Base-by-base conservation (phyloP, 2,888 invertebrate genomes). In the Xestia sexstrigata region DNA sequence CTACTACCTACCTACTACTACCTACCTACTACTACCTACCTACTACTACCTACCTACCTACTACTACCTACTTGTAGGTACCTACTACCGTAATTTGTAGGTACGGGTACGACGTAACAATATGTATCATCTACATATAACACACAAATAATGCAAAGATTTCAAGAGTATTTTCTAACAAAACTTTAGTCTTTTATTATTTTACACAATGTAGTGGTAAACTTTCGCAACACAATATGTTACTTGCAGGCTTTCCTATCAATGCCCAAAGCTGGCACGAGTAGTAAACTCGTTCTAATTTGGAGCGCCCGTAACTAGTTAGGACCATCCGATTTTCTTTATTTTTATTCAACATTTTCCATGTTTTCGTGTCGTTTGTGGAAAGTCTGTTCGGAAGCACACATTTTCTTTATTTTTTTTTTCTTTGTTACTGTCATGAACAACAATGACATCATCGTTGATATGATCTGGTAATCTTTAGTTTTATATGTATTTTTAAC, bases 251-350 rank as follows among this genome's bases (percentile, higher is more conserved):
- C 68, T 58, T 67, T 35, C 67, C 39, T 80, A 67, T 80, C 66
- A 15, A 42, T 78, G 58, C 35, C 49, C 67, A 23, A 60, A 70
- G 26, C 77, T 47, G 26, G 45, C 52, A 66, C 63, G 45, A 39
- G 39, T 35, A 60, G 62, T 39, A 26, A 35, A 70, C 17, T 70
- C 62, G 78, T 78, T 83, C 81, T 81, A 83, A 81, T 81, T 81
- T 78, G 49, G 83, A 78, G 80, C 62, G 67, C 23, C 42, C 35
- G 78, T 78, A 45, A 62, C 78, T 78, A 83, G 81, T 58, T 70
- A 66, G 63, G 20, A 47, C 26, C n/a, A 82, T 26, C 67, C 63
- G 39, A 78, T 79, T 78, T 66, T n/a, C 35, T 72, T 69, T 71
- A 39, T 83, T 81, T 81, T 78, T 45, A 62, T 58, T 60, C n/a